These are phyloP conservation scores for Harpagifer antarcticus DNA, from an alignment of 2,797 vertebrate genomes.

Conservation along the genomic window DNA sequence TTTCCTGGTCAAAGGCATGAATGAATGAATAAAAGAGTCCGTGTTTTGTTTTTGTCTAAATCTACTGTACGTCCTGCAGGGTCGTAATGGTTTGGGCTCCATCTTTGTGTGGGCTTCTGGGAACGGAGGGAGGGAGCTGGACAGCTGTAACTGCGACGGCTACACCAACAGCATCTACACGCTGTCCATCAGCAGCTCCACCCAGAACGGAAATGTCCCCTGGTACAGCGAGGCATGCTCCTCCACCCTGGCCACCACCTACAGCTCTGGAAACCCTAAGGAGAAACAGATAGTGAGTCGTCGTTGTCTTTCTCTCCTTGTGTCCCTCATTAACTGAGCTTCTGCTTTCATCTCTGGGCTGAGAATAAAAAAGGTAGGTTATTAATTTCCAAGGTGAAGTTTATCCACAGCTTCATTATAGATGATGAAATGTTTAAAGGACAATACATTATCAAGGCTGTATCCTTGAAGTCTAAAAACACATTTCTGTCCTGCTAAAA, in stretches of 20 bases:
- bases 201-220: slow-evolving; percentile 93
- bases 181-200: slow-evolving; percentile 97
- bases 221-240: slow-evolving; percentile 99
- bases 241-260: slow-evolving; percentile 97
- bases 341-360: not conserved
- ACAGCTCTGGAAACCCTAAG: slow-evolving; percentile 95
- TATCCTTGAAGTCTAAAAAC: not conserved
- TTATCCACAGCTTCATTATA: not conserved
- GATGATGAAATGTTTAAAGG: not conserved
- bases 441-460: not conserved
- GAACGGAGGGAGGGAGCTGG: slow-evolving; percentile 94
- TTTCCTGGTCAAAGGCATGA: slow-evolving; percentile 24
- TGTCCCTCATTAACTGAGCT: not conserved
- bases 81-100: slow-evolving; percentile 93
- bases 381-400: slow-evolving; percentile 8
- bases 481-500: not conserved
- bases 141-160: slow-evolving; percentile 98
- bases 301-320: slow-evolving; percentile 76
- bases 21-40: slow-evolving; percentile 31
- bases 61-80: slow-evolving; percentile 77
- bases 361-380: not conserved
- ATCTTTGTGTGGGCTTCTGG: slow-evolving; percentile 99
- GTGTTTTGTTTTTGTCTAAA: slow-evolving; percentile 29
- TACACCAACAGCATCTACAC: slow-evolving; percentile 99
- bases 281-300: slow-evolving; percentile 98